These are phyloP conservation scores for Noctua comes DNA, from an alignment of 2,888 invertebrate genomes.

Conservation along the genomic window DNA sequence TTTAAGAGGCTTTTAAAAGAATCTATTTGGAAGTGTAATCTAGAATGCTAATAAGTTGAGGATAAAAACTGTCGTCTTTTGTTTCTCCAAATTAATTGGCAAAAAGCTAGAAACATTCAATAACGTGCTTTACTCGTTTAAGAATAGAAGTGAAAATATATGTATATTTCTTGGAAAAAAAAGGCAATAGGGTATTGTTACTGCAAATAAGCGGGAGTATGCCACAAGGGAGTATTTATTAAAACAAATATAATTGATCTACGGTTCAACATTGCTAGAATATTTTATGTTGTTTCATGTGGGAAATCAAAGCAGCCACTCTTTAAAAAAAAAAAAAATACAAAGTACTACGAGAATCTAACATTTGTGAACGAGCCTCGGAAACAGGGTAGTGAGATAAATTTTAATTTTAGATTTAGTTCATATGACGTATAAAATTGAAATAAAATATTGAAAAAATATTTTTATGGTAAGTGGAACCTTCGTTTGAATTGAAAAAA, in stretches of 20 bases:
- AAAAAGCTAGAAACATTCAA: conserved; percentile 3
- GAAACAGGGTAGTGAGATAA: conserved; percentile 74
- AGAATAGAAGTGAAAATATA: background rate
- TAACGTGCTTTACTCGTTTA: background rate
- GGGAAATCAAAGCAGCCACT: conserved; percentile 63
- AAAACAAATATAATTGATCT: conserved; percentile 28
- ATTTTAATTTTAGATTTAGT: conserved; percentile 78
- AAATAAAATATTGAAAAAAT: conserved; percentile 34
- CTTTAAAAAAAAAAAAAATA: conserved; percentile 67
- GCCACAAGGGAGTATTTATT: conserved; percentile 24
- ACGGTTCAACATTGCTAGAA: conserved; percentile 38
- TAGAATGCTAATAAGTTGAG: conserved; percentile 45
- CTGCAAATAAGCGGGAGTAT: background rate
- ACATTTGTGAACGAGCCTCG: conserved; percentile 62
- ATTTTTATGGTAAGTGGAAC: background rate
- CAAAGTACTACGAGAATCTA: conserved; percentile 68
- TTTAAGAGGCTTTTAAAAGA: conserved; percentile 31
- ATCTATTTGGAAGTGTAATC: conserved; percentile 28
- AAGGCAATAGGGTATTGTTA: background rate
- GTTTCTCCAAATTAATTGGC: conserved; percentile 28
- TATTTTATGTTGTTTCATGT: conserved; percentile 57
- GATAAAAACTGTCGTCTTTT: conserved; percentile 27
- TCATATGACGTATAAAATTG: conserved; percentile 68
- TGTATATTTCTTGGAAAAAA: background rate
- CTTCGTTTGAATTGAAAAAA: no score